phyloP scores from a whole-genome alignment of 2,113 vertebrate genomes.

The Nyctereutes procyonoides region DNA sequence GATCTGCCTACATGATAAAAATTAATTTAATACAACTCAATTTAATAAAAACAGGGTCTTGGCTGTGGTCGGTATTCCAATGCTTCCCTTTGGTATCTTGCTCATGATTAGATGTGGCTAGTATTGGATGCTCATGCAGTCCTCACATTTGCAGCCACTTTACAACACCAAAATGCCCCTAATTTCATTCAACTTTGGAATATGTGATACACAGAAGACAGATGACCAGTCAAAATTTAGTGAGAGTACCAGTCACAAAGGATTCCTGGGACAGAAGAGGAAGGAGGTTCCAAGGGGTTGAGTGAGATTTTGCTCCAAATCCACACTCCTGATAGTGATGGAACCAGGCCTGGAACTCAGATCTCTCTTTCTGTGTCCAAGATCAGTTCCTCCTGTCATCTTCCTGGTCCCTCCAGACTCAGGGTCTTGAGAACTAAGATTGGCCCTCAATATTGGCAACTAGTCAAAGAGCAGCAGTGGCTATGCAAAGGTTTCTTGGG shows the following conservation, averaged over 20 bases:
- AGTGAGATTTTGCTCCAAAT: background rate
- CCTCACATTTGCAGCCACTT: background rate
- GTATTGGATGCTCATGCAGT: background rate
- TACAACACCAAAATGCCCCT: background rate
- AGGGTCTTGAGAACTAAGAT: background rate
- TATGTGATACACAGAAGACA: background rate
- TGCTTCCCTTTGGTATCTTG: background rate
- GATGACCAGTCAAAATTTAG: background rate
- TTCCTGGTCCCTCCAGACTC: background rate
- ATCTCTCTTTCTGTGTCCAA: background rate
- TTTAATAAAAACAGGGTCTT: background rate
- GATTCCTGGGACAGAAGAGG: background rate
- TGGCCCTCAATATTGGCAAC: background rate
- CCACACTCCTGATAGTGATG: background rate
- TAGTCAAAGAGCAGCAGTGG: background rate
- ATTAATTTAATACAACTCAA: background rate
- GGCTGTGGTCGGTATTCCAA: background rate
- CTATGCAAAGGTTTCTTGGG: background rate
- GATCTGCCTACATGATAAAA: background rate
- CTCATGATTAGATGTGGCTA: background rate
- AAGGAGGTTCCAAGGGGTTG: background rate
- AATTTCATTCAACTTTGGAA: background rate
- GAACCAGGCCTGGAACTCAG: background rate
- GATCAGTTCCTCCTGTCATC: fast-evolving
- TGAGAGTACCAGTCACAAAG: background rate